These are phyloP conservation scores for Sebastolobus alascanus DNA, from an alignment of 2,797 vertebrate species.

Conservation along the genomic window DNA sequence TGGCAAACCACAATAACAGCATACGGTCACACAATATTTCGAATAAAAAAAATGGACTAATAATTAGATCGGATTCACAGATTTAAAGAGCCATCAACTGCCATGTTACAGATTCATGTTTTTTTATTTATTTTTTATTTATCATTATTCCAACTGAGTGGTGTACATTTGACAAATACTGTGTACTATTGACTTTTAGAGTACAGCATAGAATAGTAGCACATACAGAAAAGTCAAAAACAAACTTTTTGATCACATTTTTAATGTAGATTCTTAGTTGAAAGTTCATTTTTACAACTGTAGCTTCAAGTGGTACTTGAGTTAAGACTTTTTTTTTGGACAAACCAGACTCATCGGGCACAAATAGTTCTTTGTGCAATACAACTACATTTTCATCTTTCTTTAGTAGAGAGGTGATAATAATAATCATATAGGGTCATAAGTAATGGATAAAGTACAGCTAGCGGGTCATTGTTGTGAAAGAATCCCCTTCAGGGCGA, in stretches of 20 bases:
- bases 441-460: too few species aligned
- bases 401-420: not conserved
- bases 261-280: not conserved
- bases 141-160: conserved; percentile 26
- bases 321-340: not conserved
- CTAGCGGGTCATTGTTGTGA: too few species aligned
- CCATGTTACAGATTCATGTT: conserved; percentile 30
- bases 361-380: too few species aligned
- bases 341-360: not conserved
- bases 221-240: not conserved
- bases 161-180: conserved; percentile 20
- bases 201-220: not conserved
- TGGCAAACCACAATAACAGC: conserved; percentile 35
- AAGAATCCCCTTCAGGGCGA: too few species aligned
- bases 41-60: conserved; percentile 9
- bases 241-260: not conserved
- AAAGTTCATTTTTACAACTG: too few species aligned
- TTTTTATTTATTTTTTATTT: not conserved
- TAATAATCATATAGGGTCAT: too few species aligned
- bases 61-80: conserved; percentile 34
- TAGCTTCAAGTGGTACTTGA: too few species aligned
- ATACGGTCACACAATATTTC: conserved; percentile 20
- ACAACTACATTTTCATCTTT: not conserved
- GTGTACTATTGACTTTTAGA: not conserved
- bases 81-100: conserved; percentile 26